These are phyloP conservation scores for Grammomys dolichurus DNA, from an alignment of 2,113 vertebrate genomes.

Conservation along the genomic window DNA sequence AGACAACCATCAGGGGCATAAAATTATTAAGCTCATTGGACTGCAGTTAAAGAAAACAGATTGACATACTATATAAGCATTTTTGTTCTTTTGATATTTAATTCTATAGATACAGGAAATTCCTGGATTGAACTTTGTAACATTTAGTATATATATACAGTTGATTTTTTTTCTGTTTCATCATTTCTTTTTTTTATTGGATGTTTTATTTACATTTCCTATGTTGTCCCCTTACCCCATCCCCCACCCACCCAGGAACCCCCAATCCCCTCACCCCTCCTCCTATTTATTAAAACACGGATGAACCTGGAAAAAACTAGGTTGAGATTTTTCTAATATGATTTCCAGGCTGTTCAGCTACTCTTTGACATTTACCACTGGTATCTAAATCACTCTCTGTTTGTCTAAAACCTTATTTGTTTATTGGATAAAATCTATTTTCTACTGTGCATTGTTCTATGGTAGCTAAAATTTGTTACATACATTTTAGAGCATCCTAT, in stretches of 20 bases:
- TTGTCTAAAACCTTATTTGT: background rate
- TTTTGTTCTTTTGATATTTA: background rate
- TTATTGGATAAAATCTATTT: constrained; percentile 29
- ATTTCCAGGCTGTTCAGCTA: background rate
- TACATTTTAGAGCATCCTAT: background rate
- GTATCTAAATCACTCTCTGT: background rate
- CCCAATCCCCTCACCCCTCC: too few relatives aligned
- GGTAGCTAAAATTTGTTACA: constrained; percentile 21
- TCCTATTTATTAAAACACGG: background rate
- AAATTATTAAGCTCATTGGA: background rate
- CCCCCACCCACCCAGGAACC: too few relatives aligned
- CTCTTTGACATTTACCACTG: background rate
- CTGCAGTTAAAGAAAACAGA: constrained; percentile 4
- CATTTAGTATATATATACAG: background rate
- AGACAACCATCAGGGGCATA: background rate
- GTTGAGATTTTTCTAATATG: background rate
- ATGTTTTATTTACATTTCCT: too few relatives aligned
- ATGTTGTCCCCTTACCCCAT: too few relatives aligned
- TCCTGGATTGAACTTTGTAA: background rate
- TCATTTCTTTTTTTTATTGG: too few relatives aligned
- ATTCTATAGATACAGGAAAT: background rate
- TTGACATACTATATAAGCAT: background rate
- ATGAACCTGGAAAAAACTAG: background rate
- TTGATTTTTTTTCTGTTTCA: background rate
- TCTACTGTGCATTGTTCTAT: background rate